phyloP scores from a whole-genome alignment of 2,113 vertebrate genomes.

The Ceyx cyanopectus region DNA sequence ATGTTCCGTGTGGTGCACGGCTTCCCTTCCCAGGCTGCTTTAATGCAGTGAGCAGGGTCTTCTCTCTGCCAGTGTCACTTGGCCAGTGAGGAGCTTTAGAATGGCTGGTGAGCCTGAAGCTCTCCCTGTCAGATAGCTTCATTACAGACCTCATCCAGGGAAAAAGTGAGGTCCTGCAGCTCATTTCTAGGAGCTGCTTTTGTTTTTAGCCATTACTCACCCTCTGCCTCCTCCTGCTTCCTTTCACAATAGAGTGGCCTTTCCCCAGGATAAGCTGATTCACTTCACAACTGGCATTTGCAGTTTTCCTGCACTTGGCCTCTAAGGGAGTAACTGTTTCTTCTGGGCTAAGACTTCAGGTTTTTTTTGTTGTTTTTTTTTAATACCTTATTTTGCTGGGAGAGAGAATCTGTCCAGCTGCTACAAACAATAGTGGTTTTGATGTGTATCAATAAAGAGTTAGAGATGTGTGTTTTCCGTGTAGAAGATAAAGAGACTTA shows the following conservation, averaged over 20 bases:
- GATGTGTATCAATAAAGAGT: conserved; percentile 22
- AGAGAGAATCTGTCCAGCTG: conserved; percentile 36
- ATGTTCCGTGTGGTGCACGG: accelerated
- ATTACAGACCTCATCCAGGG: not conserved
- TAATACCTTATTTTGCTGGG: conserved; percentile 11
- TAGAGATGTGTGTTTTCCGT: conserved; percentile 3
- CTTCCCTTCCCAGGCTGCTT: not conserved
- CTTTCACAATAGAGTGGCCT: not conserved
- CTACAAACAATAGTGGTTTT: conserved; percentile 5
- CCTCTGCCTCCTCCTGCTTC: not conserved
- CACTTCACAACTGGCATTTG: conserved; percentile 23
- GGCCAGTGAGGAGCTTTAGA: not conserved
- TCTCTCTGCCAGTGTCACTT: not conserved
- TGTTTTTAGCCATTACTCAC: not conserved
- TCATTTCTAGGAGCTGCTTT: not conserved
- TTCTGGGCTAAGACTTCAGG: conserved; percentile 5
- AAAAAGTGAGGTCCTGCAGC: not conserved
- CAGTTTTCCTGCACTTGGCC: not conserved
- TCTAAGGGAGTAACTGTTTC: not conserved
- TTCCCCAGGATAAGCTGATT: conserved; percentile 25
- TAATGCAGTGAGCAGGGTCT: not conserved
- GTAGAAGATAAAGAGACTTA: conserved; percentile 19
- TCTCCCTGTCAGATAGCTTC: not conserved
- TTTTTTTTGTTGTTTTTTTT: not conserved
- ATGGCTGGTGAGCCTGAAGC: not conserved